Evolutionary conservation across 2,797 vertebrate genomes (phyloP).

Genomic region (Lagorchestes hirsutus): DNA sequence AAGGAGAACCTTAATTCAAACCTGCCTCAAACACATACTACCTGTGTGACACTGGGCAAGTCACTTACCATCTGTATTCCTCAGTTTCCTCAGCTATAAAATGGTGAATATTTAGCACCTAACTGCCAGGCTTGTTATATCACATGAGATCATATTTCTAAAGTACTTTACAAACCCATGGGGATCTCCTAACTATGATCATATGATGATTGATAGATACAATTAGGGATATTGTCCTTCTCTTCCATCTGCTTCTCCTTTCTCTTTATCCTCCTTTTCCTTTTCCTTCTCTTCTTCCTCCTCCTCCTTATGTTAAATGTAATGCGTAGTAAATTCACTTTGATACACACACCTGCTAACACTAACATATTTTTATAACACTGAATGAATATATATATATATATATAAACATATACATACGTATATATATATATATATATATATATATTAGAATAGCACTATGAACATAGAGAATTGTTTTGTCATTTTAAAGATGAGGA

Average conservation of each 20-base stretch:
- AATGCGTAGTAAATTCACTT: background rate
- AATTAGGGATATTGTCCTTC: background rate
- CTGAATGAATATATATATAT: background rate
- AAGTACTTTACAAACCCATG: background rate
- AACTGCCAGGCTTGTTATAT: background rate
- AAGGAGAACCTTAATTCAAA: background rate
- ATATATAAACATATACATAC: too few relatives aligned
- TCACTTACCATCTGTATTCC: background rate
- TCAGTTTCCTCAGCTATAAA: background rate
- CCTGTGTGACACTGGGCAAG: background rate
- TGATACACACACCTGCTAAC: background rate
- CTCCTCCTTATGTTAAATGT: background rate
- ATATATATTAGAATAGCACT: background rate
- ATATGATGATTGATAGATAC: background rate
- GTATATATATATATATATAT: too few relatives aligned
- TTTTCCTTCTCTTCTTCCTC: background rate
- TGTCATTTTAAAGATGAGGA: background rate
- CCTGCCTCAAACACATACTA: background rate
- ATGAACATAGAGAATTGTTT: background rate
- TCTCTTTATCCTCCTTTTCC: background rate
- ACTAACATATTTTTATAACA: background rate
- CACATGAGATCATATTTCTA: background rate
- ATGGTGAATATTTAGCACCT: background rate
- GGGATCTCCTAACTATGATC: background rate
- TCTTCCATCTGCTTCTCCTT: background rate